These are phyloP conservation scores for Thecophora atra DNA, from an alignment of 2,888 invertebrate genomes.

Conservation along the genomic window DNA sequence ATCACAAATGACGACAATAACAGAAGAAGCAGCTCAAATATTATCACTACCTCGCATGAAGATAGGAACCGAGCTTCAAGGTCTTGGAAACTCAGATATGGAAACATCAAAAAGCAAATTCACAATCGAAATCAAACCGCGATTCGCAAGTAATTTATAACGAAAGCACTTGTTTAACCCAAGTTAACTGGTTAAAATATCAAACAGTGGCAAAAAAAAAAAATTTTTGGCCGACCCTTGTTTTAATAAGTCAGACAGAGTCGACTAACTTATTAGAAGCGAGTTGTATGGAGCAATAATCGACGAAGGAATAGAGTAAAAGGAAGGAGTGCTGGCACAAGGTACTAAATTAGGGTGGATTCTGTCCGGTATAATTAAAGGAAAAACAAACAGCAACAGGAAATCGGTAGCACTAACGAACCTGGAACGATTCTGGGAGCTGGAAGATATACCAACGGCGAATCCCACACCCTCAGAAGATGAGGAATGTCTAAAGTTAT, in stretches of 20 bases:
- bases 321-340: no score
- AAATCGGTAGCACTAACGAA: not conserved
- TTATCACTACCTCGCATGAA: slow-evolving; percentile 23
- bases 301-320: no score
- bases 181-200: slow-evolving; percentile 3
- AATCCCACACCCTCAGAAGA: not conserved
- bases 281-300: no score
- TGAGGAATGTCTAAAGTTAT: not conserved
- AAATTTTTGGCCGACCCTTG: slow-evolving; percentile 5
- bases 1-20: slow-evolving; percentile 28
- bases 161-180: not conserved
- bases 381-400: not conserved
- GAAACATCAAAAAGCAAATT: slow-evolving; percentile 23
- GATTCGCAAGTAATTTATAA: slow-evolving; percentile 25
- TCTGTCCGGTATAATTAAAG: no score
- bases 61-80: slow-evolving; percentile 21
- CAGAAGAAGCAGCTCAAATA: slow-evolving; percentile 29
- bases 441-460: not conserved
- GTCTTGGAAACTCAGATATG: slow-evolving; percentile 24
- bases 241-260: not conserved
- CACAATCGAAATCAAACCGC: slow-evolving; percentile 28
- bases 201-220: not conserved
- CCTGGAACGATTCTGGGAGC: slow-evolving; percentile 1
- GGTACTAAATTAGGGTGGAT: no score
- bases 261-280: no score